Evolutionary conservation across 2,888 invertebrate species (phyloP), one percentile per base, ranked within the genome.

Genomic region (Cosmopolites sordidus): DNA sequence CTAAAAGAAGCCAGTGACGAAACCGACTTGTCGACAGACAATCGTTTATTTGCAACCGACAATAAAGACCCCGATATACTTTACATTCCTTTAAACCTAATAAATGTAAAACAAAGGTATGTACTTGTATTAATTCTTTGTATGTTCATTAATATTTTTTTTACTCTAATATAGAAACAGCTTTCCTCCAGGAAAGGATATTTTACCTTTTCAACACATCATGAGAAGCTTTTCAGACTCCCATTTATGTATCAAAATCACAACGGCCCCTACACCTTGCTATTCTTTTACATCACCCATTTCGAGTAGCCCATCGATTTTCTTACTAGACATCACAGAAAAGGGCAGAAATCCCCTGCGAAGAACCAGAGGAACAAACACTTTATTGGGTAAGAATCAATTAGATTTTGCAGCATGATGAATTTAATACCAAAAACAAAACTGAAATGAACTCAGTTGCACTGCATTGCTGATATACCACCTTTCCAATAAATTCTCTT

Each of bases 141-240:
- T 14, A 41, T n/a, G 22, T 9, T 4, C 33, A 33, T 12, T 33
- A 33, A 33, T 33, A 9, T 33, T 33, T 2, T 12, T 33, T 33
- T 33, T n/a, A 12, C 5, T 33, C n/a, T n/a, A 6, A 56, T 68
- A 46, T 56, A 78, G 86, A 67, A 86, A 86, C 71, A 86, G 86
- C 73, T 86, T 82, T 68, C 86, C 86, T 14, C 86, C 86, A 2
- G 81, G 83, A 44, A 80, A 83, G 69, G 83, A 83, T 48, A 75
- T 84, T 51, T 71, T 85, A 40, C 84, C 86, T 16, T 86, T 84
- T 70, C 86, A 86, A 69, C 85, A 86, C 66, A 82, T 86, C 59
- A 85, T 86, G 72, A 76, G 86, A 62, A 86, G 86, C 69, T 85
- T 86, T 69, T 86, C 86, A 29, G 86, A 86, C 70, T 86, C 86